Percentiles rank a stretch among this genome's conserved stretches.
phyloP scores from a whole-genome alignment of 2,797 vertebrate genomes.

The Propithecus perrieri region DNA sequence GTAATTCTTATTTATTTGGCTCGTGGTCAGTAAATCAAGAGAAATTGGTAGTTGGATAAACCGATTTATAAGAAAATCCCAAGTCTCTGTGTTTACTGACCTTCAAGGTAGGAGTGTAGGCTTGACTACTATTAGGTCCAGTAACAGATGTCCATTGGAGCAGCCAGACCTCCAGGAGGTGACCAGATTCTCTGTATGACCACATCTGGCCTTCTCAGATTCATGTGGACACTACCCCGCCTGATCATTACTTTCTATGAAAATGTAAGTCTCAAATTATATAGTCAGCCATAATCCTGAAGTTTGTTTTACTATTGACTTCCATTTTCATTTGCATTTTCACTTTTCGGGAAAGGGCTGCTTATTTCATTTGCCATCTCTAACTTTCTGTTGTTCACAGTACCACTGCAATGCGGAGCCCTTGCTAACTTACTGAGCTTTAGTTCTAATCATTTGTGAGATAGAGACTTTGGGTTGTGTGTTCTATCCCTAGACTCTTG shows the following conservation, averaged over 20 bases:
- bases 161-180: neutral
- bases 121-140: neutral
- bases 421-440: neutral
- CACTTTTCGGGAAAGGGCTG: neutral
- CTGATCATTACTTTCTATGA: neutral
- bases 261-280: neutral
- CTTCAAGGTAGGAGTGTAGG: neutral
- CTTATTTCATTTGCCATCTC: neutral
- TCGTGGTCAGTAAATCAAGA: neutral
- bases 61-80: neutral
- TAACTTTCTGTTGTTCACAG: neutral
- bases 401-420: neutral
- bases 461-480: neutral
- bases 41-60: neutral
- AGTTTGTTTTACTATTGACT: neutral
- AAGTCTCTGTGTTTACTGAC: neutral
- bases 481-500: neutral
- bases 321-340: neutral
- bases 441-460: neutral
- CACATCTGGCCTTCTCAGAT: neutral
- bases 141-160: neutral
- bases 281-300: neutral
- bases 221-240: neutral
- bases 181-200: neutral
- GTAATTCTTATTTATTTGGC: slow-evolving; percentile 21